Conservation (phyloP, 2,113 vertebrate genomes). For the Madoqua kirkii region DNA sequence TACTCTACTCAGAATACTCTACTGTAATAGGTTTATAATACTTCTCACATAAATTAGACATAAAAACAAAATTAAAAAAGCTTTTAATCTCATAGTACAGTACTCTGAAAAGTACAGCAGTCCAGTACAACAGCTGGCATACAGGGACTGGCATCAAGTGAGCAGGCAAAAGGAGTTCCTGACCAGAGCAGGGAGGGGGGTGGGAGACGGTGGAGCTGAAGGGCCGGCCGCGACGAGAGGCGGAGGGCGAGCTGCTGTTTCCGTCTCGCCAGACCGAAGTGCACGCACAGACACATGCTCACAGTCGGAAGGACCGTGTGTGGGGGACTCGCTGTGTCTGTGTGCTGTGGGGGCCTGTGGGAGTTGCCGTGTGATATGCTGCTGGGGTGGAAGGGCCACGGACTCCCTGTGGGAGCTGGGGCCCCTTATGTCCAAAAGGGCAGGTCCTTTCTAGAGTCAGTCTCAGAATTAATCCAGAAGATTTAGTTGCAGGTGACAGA, state of each 20-base stretch:
- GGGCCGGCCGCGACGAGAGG: background rate
- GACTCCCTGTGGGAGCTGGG: background rate
- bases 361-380: accelerated
- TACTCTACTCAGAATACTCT: background rate
- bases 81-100: background rate
- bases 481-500: background rate
- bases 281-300: accelerated
- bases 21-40: background rate
- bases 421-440: background rate
- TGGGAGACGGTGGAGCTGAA: background rate
- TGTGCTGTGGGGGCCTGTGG: background rate
- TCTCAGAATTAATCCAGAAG: background rate
- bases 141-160: background rate
- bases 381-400: background rate
- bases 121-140: background rate
- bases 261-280: background rate
- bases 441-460: background rate
- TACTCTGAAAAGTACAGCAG: background rate
- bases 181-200: background rate
- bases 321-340: accelerated
- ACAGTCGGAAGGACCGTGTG: accelerated
- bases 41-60: background rate
- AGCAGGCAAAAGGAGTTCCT: background rate
- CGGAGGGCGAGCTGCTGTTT: background rate
- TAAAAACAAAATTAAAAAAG: background rate